phyloP scores from a whole-genome alignment of 2,113 vertebrate species.

The Trichechus manatus region DNA sequence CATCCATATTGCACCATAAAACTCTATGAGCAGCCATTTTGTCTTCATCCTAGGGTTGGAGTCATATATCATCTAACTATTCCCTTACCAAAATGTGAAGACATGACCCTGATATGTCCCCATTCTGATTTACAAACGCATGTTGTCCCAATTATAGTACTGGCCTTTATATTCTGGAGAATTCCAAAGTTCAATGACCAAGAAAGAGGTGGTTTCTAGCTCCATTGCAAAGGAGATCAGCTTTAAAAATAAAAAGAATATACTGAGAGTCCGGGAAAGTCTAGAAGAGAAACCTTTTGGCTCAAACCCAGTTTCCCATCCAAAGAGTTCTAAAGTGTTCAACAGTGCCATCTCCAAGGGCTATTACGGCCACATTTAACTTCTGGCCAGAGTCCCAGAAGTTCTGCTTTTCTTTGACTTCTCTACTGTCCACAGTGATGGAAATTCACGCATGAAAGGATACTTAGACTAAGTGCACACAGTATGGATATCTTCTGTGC shows the following conservation, averaged over 20 bases:
- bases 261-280: not conserved
- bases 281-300: conserved; percentile 8
- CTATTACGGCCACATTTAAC: conserved; percentile 14
- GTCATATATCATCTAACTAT: not conserved
- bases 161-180: conserved; percentile 11
- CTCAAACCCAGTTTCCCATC: not conserved
- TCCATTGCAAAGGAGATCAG: not conserved
- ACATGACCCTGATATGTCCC: not conserved
- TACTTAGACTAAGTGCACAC: conserved; percentile 42
- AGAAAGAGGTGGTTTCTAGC: not conserved
- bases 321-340: conserved; percentile 4
- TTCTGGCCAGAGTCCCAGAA: conserved; percentile 37
- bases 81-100: not conserved
- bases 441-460: not conserved
- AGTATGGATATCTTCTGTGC: conserved; percentile 44
- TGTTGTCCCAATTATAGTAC: not conserved
- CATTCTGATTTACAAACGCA: not conserved
- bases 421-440: not conserved
- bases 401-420: conserved; percentile 41
- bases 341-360: not conserved
- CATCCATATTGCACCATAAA: not conserved
- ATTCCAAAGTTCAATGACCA: not conserved
- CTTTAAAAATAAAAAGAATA: not conserved
- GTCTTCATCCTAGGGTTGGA: not conserved
- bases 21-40: not conserved